Percentiles rank a stretch among this genome's conserved stretches.
These are phyloP conservation scores for Megalops cyprinoides DNA, from an alignment of 2,797 vertebrate genomes.

Conservation along the genomic window DNA sequence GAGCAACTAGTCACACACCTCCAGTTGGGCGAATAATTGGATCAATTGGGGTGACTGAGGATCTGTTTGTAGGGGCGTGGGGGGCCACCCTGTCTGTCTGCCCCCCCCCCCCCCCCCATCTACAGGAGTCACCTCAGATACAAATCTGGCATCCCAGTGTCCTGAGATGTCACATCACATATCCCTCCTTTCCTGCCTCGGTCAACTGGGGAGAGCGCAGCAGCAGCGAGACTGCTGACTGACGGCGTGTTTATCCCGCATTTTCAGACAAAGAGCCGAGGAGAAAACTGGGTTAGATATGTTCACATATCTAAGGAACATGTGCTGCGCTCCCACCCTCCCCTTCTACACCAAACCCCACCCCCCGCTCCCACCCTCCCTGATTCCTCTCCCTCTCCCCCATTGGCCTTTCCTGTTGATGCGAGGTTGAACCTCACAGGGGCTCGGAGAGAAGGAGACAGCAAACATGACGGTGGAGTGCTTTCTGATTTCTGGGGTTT, in stretches of 20 bases:
- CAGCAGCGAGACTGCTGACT: constrained; percentile 33
- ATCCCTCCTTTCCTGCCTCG: background rate
- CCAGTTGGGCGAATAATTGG: constrained; percentile 5
- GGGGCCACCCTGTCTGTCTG: no score
- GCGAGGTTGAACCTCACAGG: constrained; percentile 23
- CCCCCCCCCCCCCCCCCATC: background rate
- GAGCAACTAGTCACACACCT: background rate
- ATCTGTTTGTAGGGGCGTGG: background rate
- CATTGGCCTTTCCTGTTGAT: constrained; percentile 25
- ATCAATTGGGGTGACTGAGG: background rate
- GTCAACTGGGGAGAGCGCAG: background rate
- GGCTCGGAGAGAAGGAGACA: constrained; percentile 24
- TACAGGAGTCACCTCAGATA: constrained; percentile 2
- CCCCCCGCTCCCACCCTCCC: constrained; percentile 22
- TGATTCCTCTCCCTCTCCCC: constrained; percentile 27
- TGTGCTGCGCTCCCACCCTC: constrained; percentile 45
- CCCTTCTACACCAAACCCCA: constrained; percentile 12
- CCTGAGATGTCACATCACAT: constrained; percentile 1
- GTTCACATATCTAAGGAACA: constrained; percentile 53
- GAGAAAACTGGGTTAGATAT: constrained; percentile 57
- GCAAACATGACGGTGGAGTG: constrained; percentile 43
- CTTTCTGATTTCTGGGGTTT: constrained; percentile 75
- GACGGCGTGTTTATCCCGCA: constrained; percentile 51
- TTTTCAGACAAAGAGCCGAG: constrained; percentile 54
- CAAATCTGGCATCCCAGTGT: background rate